These are phyloP conservation scores for Sphaeramia orbicularis DNA, from an alignment of 2,797 vertebrate species.

Conservation along the genomic window DNA sequence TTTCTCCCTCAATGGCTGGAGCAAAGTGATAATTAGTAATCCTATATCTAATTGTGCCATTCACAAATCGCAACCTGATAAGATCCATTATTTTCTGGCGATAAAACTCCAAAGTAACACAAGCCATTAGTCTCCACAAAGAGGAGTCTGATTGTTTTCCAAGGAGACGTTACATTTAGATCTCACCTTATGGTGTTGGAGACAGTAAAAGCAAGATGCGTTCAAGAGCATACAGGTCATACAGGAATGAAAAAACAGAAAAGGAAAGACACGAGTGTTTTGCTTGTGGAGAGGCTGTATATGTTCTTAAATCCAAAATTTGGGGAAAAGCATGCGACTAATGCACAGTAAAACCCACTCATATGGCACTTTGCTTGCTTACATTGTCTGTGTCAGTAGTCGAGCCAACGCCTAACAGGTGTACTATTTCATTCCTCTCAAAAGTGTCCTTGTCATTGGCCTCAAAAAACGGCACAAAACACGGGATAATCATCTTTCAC, in stretches of 20 bases:
- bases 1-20: conserved; percentile 60
- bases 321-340: conserved; percentile 15
- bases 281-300: no score
- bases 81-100: conserved; percentile 76
- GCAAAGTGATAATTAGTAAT: conserved; percentile 84
- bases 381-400: conserved; percentile 76
- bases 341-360: conserved; percentile 41
- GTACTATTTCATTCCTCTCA: conserved; percentile 85
- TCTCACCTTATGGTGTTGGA: neutral
- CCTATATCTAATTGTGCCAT: conserved; percentile 83
- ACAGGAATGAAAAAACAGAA: no score
- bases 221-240: neutral
- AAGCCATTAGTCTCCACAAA: conserved; percentile 68
- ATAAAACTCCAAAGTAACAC: conserved; percentile 61
- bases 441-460: conserved; percentile 70
- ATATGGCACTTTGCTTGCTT: conserved; percentile 65
- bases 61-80: conserved; percentile 83
- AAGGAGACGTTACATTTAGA: neutral
- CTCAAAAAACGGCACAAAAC: conserved; percentile 49
- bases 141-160: conserved; percentile 27
- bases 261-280: neutral
- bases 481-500: conserved; percentile 10
- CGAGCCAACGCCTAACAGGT: conserved; percentile 87
- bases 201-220: neutral
- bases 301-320: neutral